Evolutionary conservation across 2,797 vertebrate genomes (phyloP).

Genomic region (Poliocrania exsul): DNA sequence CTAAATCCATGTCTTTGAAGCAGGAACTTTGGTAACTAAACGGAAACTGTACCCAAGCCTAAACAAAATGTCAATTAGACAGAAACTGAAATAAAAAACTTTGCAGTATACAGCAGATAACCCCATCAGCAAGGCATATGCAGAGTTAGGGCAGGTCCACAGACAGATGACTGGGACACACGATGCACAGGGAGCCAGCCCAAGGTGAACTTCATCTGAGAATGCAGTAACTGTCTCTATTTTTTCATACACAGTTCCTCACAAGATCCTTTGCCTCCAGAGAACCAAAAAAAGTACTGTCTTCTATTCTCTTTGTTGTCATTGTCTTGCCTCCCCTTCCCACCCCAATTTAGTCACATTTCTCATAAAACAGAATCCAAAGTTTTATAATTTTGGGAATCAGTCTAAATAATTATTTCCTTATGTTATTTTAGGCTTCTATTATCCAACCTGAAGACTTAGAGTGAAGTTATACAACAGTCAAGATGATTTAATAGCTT

Average conservation of each 20-base stretch:
- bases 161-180: not conserved
- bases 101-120: not conserved
- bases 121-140: not conserved
- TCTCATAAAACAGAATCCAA: not conserved
- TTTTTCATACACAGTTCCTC: not conserved
- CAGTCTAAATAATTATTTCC: conserved; percentile 27
- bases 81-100: not conserved
- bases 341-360: not conserved
- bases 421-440: conserved; percentile 47
- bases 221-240: not conserved
- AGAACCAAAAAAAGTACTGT: not conserved
- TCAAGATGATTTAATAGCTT: conserved; percentile 53
- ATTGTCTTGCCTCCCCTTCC: not conserved
- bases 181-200: not conserved
- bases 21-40: not conserved
- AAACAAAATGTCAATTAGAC: not conserved
- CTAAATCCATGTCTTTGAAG: not conserved
- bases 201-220: not conserved
- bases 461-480: conserved; percentile 59
- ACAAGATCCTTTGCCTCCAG: not conserved
- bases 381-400: not conserved
- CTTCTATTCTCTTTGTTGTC: not conserved
- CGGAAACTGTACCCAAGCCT: not conserved
- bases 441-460: conserved; percentile 46
- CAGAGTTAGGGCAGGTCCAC: not conserved